A percentile compares a stretch with the other conserved stretches of the same genome.
phyloP scores from a whole-genome alignment of 2,113 vertebrate species.

The Bos javanicus region DNA sequence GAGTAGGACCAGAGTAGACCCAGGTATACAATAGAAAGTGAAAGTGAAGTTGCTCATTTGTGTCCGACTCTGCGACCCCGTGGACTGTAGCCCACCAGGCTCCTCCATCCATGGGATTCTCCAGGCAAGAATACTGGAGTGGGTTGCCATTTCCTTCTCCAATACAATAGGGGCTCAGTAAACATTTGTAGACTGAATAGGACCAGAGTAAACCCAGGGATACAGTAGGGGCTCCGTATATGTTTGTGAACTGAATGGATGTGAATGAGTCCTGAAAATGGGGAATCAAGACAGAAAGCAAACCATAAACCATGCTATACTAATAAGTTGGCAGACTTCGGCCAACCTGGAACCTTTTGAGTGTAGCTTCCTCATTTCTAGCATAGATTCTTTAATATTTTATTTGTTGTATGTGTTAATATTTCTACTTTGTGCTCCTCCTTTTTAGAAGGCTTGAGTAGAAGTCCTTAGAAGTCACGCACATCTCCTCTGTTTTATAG shows the following conservation, averaged over 20 bases:
- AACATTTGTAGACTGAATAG: not conserved
- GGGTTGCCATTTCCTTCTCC: too few species aligned
- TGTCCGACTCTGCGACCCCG: fast-evolving
- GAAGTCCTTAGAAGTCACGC: not conserved
- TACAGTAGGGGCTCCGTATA: not conserved
- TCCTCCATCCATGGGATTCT: too few species aligned
- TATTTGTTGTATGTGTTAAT: not conserved
- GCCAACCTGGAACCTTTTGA: not conserved
- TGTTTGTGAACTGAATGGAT: not conserved
- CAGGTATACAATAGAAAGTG: too few species aligned
- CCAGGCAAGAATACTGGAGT: too few species aligned
- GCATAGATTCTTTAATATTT: not conserved
- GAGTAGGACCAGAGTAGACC: too few species aligned
- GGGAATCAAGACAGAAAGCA: not conserved
- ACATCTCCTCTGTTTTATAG: not conserved
- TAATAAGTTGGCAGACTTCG: not conserved
- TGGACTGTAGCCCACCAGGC: too few species aligned
- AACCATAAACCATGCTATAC: not conserved
- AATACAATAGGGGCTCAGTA: not conserved
- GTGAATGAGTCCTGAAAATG: not conserved
- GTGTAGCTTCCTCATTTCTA: not conserved
- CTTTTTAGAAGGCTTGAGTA: not conserved
- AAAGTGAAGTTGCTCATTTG: too few species aligned
- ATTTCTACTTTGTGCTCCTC: not conserved
- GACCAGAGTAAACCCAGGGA: not conserved